These are phyloP conservation scores for Mellilla xanthometata DNA, from an alignment of 2,888 invertebrate genomes.

Conservation along the genomic window DNA sequence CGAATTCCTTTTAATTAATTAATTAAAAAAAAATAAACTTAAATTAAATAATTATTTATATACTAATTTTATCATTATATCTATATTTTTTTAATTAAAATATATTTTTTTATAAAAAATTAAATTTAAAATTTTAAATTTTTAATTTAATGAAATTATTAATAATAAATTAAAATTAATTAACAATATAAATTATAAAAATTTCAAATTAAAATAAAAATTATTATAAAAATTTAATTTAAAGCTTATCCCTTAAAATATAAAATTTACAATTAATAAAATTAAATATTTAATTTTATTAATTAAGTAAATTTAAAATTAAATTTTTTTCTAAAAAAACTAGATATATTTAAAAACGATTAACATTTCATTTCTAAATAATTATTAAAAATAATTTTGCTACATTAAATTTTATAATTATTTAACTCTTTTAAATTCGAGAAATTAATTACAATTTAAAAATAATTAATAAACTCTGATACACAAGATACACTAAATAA, in stretches of 20 bases:
- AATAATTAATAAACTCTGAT: constrained; percentile 86
- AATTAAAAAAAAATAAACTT: constrained; percentile 43
- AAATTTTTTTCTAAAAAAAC: constrained; percentile 84
- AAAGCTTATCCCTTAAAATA: constrained; percentile 84
- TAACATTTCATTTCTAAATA: constrained; percentile 85
- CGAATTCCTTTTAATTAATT: constrained; percentile 83
- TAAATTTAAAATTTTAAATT: constrained; percentile 66
- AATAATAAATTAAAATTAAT: constrained; percentile 77
- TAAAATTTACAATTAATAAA: constrained; percentile 54
- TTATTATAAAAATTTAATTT: constrained; percentile 79
- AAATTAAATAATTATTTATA: constrained; percentile 45
- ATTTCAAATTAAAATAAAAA: constrained; percentile 53
- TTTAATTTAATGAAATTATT: constrained; percentile 58
- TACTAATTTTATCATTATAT: constrained; percentile 85
- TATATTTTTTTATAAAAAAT: constrained; percentile 65
- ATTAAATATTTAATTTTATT: constrained; percentile 45
- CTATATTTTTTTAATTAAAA: constrained; percentile 65
- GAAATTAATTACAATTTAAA: constrained; percentile 67
- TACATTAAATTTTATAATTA: constrained; percentile 81
- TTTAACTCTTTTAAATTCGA: constrained; percentile 85
- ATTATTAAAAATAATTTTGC: constrained; percentile 84
- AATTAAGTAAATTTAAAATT: constrained; percentile 78
- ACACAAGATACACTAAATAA: constrained; percentile 87
- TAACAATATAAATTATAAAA: constrained; percentile 83
- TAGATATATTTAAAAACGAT: constrained; percentile 86